Evolutionary conservation across 2,888 invertebrate genomes (phyloP).

Genomic region (Pterobdella sp.): DNA sequence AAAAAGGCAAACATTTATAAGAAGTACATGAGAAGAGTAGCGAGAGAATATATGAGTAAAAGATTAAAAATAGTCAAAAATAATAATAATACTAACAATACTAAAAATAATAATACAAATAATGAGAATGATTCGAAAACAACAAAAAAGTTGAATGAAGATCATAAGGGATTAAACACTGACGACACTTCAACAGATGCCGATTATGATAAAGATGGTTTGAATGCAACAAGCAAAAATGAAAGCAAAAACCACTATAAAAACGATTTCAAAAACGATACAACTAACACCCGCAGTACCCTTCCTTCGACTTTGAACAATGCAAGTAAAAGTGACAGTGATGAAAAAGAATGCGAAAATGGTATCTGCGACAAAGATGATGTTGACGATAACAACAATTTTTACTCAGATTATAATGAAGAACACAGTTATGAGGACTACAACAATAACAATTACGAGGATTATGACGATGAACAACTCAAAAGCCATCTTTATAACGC

Average conservation of each 20-base stretch:
- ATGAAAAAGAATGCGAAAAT: not conserved
- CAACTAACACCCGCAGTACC: not conserved
- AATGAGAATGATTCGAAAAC: not conserved
- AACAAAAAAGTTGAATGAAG: too few relatives aligned
- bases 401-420: not conserved
- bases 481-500: too few relatives aligned
- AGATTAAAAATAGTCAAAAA: not conserved
- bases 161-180: not conserved
- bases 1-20: not conserved
- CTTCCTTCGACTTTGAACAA: not conserved
- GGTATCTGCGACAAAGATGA: not conserved
- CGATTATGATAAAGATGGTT: not conserved
- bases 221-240: not conserved
- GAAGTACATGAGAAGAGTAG: not conserved
- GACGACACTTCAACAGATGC: not conserved
- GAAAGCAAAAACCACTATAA: not conserved
- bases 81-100: not conserved
- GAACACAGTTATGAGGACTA: not conserved
- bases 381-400: not conserved
- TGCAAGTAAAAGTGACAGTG: not conserved
- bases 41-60: not conserved
- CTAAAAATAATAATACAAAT: not conserved
- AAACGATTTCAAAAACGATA: not conserved
- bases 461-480: not conserved
- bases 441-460: not conserved